Conservation (phyloP, 2,888 invertebrate genomes). For the Crossocerus cetratus region DNA sequence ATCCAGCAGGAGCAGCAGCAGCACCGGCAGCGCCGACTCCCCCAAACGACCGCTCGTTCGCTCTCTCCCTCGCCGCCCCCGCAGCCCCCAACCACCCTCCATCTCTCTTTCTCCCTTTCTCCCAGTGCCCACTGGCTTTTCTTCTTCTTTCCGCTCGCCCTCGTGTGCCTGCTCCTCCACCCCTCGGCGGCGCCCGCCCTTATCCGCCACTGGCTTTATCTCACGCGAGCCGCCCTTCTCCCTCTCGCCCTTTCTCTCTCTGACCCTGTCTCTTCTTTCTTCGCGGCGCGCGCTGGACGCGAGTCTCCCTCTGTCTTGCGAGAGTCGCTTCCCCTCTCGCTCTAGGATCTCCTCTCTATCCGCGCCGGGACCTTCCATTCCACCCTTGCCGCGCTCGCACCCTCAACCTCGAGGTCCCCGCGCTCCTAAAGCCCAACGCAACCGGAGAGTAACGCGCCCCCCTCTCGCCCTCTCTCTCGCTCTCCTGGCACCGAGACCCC, state of each 20-base stretch:
- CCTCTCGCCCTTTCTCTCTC: not conserved
- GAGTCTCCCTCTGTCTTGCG: not conserved
- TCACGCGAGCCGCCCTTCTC: not conserved
- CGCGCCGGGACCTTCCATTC: constrained; percentile 17
- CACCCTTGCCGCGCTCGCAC: constrained; percentile 9
- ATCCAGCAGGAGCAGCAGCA: not conserved
- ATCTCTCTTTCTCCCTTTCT: constrained; percentile 13
- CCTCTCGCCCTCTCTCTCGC: constrained; percentile 15
- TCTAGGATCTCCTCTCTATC: not conserved
- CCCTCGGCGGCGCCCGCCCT: not conserved
- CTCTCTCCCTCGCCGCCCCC: constrained; percentile 2
- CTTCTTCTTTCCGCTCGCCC: constrained; percentile 8
- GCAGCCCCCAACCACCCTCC: constrained; percentile 21
- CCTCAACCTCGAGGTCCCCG: constrained; percentile 20
- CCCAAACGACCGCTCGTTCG: constrained; percentile 50
- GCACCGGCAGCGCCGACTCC: constrained; percentile 30
- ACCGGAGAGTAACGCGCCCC: constrained; percentile 31
- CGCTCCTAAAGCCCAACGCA: constrained; percentile 27
- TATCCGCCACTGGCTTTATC: not conserved
- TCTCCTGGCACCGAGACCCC: constrained; percentile 26
- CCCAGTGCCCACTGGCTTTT: constrained; percentile 3
- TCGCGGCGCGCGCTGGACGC: not conserved
- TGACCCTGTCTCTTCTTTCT: not conserved
- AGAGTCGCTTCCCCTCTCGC: not conserved
- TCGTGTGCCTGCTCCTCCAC: no score